Conservation (phyloP, 2,888 invertebrate genomes). For the Nebria salina region DNA sequence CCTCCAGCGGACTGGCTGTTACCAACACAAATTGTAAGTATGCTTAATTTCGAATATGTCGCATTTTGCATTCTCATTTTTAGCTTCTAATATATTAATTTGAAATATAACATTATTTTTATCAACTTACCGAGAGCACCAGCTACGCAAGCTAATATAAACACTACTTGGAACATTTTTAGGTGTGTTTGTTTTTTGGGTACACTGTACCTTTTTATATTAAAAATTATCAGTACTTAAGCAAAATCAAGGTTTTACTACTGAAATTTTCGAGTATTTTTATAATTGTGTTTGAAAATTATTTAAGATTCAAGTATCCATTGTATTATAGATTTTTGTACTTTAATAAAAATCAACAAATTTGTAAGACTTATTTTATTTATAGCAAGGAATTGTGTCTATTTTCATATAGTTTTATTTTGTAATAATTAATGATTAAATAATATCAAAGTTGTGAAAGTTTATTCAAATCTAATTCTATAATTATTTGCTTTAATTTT, state of each 20-base stretch:
- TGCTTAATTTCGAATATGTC: not conserved
- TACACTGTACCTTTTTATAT: not conserved
- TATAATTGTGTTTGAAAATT: not conserved
- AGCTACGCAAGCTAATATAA: not conserved
- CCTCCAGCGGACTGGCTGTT: constrained; percentile 29
- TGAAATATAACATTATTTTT: not conserved
- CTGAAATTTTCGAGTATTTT: not conserved
- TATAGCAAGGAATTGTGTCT: too few species aligned
- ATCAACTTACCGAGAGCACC: not conserved
- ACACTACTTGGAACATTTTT: not conserved
- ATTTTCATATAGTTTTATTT: too few species aligned
- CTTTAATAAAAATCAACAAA: too few species aligned
- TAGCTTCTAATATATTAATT: not conserved
- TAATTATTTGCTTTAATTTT: not conserved
- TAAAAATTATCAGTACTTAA: not conserved
- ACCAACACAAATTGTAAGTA: not conserved
- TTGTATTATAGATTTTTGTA: not conserved
- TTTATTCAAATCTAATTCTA: not conserved
- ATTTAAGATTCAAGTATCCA: not conserved
- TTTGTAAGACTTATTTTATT: too few species aligned
- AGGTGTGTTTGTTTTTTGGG: not conserved
- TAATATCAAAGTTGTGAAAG: too few species aligned
- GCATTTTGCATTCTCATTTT: not conserved
- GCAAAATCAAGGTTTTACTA: not conserved
- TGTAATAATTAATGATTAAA: too few species aligned